These are phyloP conservation scores for Tragelaphus strepsiceros DNA, from an alignment of 2,113 vertebrate genomes.

Conservation along the genomic window DNA sequence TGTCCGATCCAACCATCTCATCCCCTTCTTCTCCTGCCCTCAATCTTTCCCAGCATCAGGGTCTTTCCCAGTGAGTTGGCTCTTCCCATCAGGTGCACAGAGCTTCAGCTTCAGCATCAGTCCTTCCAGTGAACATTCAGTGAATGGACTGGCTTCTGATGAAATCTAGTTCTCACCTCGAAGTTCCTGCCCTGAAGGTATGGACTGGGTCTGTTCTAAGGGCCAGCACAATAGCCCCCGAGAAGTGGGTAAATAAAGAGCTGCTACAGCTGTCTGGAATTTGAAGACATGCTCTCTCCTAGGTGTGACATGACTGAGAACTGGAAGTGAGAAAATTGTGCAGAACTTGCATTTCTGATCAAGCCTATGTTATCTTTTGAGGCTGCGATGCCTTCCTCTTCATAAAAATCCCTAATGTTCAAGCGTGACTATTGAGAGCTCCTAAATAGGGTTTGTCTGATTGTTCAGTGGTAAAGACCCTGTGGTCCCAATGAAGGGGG, in stretches of 20 bases:
- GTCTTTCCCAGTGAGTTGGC: not conserved
- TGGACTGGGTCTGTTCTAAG: no score
- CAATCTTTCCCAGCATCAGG: not conserved
- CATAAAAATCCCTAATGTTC: not conserved
- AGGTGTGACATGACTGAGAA: not conserved
- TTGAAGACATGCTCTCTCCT: not conserved
- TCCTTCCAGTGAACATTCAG: not conserved
- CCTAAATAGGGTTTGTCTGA: not conserved
- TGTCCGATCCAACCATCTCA: not conserved
- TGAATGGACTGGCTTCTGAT: not conserved
- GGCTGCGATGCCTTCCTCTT: not conserved
- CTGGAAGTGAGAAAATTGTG: not conserved
- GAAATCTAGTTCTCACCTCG: not conserved
- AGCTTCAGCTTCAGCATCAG: not conserved
- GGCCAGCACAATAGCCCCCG: rapidly evolving
- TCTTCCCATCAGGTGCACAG: not conserved
- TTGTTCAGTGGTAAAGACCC: not conserved
- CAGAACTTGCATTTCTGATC: not conserved
- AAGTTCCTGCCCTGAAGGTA: not conserved
- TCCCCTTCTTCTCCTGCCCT: not conserved
- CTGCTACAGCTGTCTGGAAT: rapidly evolving
- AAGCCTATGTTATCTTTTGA: not conserved
- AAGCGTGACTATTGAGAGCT: not conserved
- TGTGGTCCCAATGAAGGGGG: not conserved
- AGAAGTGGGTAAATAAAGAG: not conserved